Evolutionary conservation across 35 echinoderm and acorn worm genomes (phyloP).

Genomic region (Apostichopus californicus): DNA sequence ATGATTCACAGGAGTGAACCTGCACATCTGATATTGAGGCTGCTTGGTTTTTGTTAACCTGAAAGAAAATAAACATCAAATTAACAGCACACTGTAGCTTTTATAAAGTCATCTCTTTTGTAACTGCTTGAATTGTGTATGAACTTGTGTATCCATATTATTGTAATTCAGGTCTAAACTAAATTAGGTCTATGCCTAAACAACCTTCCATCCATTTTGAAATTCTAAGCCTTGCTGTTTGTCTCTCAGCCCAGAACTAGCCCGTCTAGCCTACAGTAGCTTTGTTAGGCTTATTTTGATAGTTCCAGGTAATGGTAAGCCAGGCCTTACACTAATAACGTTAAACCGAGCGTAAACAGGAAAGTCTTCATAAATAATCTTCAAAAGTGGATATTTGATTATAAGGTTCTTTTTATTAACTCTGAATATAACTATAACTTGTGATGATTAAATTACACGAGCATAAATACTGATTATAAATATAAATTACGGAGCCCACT

Average conservation of each 20-base stretch:
- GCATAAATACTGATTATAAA: too few species aligned
- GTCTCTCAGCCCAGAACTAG: not conserved
- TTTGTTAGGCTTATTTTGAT: too few species aligned
- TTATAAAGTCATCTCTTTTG: not conserved
- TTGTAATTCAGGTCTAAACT: not conserved
- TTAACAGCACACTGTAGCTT: not conserved
- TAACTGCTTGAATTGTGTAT: not conserved
- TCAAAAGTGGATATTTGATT: too few species aligned
- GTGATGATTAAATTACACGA: too few species aligned
- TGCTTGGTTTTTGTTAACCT: slow-evolving; percentile 7
- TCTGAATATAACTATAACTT: too few species aligned
- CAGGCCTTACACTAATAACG: too few species aligned
- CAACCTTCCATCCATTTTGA: not conserved
- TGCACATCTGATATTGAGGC: slow-evolving; percentile 16
- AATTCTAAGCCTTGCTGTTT: not conserved
- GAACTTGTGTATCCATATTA: not conserved
- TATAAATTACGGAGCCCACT: too few species aligned
- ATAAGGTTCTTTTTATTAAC: too few species aligned
- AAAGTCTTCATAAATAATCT: too few species aligned
- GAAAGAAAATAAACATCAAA: not conserved
- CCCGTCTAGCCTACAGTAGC: too few species aligned
- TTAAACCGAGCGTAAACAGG: too few species aligned
- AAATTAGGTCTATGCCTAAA: not conserved
- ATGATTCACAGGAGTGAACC: slow-evolving; percentile 18
- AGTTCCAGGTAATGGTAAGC: too few species aligned